Evolutionary conservation across 2,888 invertebrate genomes (phyloP).

Genomic region (Epicampocera succincta): DNA sequence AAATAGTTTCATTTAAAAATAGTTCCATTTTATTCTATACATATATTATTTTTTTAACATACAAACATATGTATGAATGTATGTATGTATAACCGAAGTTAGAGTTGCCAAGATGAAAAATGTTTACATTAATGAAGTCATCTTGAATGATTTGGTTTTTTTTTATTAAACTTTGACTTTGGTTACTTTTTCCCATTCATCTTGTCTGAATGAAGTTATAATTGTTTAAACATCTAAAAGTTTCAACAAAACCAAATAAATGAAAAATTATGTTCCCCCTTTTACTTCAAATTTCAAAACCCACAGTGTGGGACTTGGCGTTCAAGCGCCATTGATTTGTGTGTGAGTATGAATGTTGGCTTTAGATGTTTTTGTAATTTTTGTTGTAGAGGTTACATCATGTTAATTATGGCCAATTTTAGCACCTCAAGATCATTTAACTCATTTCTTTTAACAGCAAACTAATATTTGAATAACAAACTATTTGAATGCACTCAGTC

Average conservation of each 20-base stretch:
- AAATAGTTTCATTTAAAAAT: too few species aligned
- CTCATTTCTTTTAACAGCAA: constrained; percentile 7
- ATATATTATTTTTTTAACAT: too few species aligned
- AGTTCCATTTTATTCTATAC: too few species aligned
- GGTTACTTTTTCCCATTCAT: constrained; percentile 12
- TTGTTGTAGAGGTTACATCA: constrained; percentile 44
- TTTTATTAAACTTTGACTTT: background rate
- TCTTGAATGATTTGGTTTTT: too few species aligned
- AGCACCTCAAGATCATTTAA: constrained; percentile 63
- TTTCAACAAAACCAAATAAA: constrained; percentile 6
- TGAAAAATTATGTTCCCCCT: constrained; percentile 8
- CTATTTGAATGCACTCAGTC: constrained; percentile 23
- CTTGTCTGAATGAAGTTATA: constrained; percentile 30
- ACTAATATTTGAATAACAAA: constrained; percentile 27
- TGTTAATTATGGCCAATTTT: constrained; percentile 65
- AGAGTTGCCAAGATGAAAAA: too few species aligned
- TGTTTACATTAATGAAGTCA: too few species aligned
- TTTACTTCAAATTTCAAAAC: constrained; percentile 17
- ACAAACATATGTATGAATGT: too few species aligned
- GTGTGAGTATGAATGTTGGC: background rate
- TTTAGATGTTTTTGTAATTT: constrained; percentile 2
- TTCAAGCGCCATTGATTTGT: constrained; percentile 19
- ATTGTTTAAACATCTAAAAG: constrained; percentile 9
- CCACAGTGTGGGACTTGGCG: constrained; percentile 47
- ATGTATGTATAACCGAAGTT: too few species aligned